A percentile compares a stretch with the other conserved stretches of the same genome.
Evolutionary conservation across 2,113 vertebrate species (phyloP).

Genomic region (Malurus alboscapulatus): DNA sequence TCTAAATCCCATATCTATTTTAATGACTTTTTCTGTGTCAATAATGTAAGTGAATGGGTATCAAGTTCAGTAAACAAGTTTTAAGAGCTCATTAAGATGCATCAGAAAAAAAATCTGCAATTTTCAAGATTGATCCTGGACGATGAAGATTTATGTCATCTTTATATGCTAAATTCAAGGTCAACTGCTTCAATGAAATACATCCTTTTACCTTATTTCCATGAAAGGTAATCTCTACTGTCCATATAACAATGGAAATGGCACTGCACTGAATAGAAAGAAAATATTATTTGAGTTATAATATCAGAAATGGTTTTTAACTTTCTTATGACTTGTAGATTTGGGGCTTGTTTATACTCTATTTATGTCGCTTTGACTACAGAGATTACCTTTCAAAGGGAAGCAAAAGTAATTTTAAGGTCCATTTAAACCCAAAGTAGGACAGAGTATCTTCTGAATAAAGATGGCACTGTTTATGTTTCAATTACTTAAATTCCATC

Average conservation of each 20-base stretch:
- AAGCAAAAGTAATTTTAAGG: slow-evolving; percentile 41
- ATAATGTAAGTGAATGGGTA: neutral
- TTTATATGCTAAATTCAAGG: slow-evolving; percentile 9
- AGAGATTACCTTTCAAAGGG: neutral
- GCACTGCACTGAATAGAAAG: neutral
- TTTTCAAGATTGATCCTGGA: neutral
- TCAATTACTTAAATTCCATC: neutral
- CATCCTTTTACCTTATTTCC: neutral
- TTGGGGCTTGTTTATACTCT: neutral
- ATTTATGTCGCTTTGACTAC: neutral
- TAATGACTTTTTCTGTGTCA: neutral
- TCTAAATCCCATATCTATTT: neutral
- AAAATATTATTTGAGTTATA: neutral
- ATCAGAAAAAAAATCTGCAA: neutral
- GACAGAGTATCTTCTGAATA: neutral
- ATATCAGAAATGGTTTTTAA: neutral
- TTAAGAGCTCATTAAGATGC: neutral
- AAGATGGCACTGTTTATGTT: neutral
- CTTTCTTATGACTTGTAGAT: neutral
- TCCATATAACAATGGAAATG: neutral
- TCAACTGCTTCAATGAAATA: neutral
- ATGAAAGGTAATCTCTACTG: neutral
- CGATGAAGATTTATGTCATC: slow-evolving; percentile 14
- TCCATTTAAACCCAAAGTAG: slow-evolving; percentile 23
- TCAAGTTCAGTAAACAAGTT: neutral